phyloP scores from a whole-genome alignment of 2,888 invertebrate genomes.

The Melitaea athalia region DNA sequence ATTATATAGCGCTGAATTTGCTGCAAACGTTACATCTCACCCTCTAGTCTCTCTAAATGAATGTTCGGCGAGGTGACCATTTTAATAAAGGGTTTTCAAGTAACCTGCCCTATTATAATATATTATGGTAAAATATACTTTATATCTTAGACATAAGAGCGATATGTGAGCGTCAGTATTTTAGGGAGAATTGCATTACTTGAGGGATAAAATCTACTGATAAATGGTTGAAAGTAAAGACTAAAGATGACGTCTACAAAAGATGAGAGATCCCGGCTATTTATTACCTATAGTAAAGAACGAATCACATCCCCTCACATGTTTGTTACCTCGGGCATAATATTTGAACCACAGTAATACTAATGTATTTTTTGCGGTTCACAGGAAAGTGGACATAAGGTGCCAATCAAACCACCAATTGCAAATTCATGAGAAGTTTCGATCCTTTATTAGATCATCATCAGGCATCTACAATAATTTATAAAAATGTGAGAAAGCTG shows the following conservation, averaged over 20 bases:
- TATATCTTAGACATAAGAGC: neutral
- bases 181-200: slow-evolving; percentile 2
- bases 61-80: slow-evolving; percentile 14
- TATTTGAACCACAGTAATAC: too few species aligned
- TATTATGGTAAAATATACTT: slow-evolving; percentile 2
- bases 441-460: too few species aligned
- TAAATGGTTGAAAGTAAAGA: neutral
- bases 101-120: slow-evolving; percentile 9
- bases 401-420: too few species aligned
- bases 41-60: slow-evolving; percentile 10
- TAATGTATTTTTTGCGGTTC: too few species aligned
- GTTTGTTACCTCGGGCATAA: too few species aligned
- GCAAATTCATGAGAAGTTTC: too few species aligned
- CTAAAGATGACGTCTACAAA: neutral
- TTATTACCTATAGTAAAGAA: too few species aligned
- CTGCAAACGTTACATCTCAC: neutral
- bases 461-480: too few species aligned
- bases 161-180: neutral
- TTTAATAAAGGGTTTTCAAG: slow-evolving; percentile 12
- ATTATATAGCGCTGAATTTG: neutral
- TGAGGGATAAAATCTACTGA: slow-evolving; percentile 1
- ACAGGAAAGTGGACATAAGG: too few species aligned
- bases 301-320: too few species aligned
- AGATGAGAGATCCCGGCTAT: neutral
- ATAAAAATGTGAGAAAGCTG: too few species aligned